Evolutionary conservation across 1,140 invertebrate genomes (phyloP).

Genomic region (Rhynchophorus ferrugineus): DNA sequence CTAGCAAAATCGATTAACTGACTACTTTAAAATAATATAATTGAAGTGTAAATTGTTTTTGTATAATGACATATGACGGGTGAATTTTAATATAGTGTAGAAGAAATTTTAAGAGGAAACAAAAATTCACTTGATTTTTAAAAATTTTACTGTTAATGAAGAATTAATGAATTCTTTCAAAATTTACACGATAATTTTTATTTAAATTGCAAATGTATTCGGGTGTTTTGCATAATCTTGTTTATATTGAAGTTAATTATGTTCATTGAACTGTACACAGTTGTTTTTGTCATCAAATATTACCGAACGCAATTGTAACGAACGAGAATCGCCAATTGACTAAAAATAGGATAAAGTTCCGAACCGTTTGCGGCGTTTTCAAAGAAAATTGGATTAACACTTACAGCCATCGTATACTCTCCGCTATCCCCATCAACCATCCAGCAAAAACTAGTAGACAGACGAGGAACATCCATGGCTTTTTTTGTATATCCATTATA

Average conservation of each 20-base stretch:
- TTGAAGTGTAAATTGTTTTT: too few relatives aligned
- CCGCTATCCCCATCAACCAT: conserved; percentile 9
- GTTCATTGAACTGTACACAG: not conserved
- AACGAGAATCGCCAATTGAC: not conserved
- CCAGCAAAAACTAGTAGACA: conserved; percentile 17
- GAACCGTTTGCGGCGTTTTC: not conserved
- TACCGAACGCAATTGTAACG: not conserved
- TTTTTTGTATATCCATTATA: conserved; percentile 8
- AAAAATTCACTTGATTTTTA: too few relatives aligned
- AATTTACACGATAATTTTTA: too few relatives aligned
- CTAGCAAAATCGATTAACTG: too few relatives aligned
- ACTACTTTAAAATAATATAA: too few relatives aligned
- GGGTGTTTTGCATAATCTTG: not conserved
- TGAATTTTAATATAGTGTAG: too few relatives aligned
- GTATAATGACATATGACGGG: too few relatives aligned
- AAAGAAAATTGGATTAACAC: conserved; percentile 1
- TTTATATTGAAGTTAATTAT: not conserved
- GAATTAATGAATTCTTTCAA: too few relatives aligned
- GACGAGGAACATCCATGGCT: conserved; percentile 8
- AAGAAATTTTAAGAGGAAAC: too few relatives aligned
- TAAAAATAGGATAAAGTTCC: not conserved
- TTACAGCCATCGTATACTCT: conserved; percentile 24
- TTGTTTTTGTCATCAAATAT: not conserved
- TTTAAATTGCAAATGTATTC: too few relatives aligned
- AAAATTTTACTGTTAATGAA: too few relatives aligned